Base-by-base conservation (phyloP, 2,113 vertebrate species). In the Phrynosoma platyrhinos region DNA sequence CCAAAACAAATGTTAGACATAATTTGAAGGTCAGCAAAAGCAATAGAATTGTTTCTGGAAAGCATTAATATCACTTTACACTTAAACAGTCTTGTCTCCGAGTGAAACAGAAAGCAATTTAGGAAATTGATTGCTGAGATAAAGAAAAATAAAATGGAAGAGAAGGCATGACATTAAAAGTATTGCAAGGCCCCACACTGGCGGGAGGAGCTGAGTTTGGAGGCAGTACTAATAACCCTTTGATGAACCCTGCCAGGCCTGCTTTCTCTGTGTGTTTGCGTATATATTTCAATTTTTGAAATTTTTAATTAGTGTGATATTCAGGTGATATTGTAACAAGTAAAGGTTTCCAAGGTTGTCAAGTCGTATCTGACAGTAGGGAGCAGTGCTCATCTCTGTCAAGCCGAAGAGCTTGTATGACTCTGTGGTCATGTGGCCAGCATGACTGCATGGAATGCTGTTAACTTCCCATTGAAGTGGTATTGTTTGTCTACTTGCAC, bases 21-120 rank as follows among this genome's bases (percentile, higher is more conserved):
- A 95, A 96, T 95, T 89, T 95, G 90, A 96, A 97, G 92, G 88
- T 95, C 91, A 92, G 76, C 82, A 42, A 83, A 95, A 95, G 20
- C 93, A 90, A 93, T 94, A 86, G 20, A 86, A 74, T 85, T 87
- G 52, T 94, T 95, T 80, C 91, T 92, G 90, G 88, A 81, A 95
- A 94, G 80, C 83, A 90, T 96, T 95, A 90, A 90, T 96, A 95
- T 93, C 71, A 89, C 79, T 93, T 93, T 86, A 89, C 32, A 74
- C 92, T 95, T 89, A 92, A 94, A 84, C 79, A 91, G 88, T 90
- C 77, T 90, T n/a, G 2, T 76, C 82, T 92, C 69, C 77, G 76
- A 78, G 84, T 81, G 78, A 94, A 96, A 93, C 40, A 0, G 64
- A 91, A 88, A 90, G 81, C 91, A 88, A 93, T 92, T 88, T 89